A percentile compares a stretch with the other conserved stretches of the same genome.
These are phyloP conservation scores for Colaptes auratus DNA, from an alignment of 2,113 vertebrate genomes.

Conservation along the genomic window DNA sequence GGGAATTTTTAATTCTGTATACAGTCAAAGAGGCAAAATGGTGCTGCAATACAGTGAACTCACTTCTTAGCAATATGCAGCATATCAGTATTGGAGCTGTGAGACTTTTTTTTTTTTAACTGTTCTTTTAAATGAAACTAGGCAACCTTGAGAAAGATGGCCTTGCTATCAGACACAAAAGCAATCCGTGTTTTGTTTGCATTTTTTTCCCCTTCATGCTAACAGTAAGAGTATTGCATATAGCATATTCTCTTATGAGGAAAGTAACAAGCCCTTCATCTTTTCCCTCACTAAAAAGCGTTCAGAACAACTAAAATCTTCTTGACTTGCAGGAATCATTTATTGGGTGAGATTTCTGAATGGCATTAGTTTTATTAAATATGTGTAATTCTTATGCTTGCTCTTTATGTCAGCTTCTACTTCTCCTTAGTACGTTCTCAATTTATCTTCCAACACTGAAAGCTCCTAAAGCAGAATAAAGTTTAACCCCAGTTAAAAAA, in stretches of 20 bases:
- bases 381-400: not conserved
- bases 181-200: not conserved
- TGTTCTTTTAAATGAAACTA: not conserved
- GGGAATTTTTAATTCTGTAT: not conserved
- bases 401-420: not conserved
- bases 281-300: not conserved
- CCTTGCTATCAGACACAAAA: not conserved
- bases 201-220: not conserved
- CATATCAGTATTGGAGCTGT: not conserved
- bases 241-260: not conserved
- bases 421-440: not conserved
- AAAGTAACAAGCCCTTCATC: not conserved
- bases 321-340: accelerated
- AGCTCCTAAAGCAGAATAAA: not conserved
- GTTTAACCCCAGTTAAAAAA: not conserved
- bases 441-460: not conserved
- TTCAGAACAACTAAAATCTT: not conserved
- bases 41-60: not conserved
- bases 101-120: not conserved
- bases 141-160: not conserved
- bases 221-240: not conserved
- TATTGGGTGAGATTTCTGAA: not conserved
- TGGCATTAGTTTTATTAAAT: not conserved
- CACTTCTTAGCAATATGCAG: not conserved
- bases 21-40: not conserved